Evolutionary conservation across 2,797 vertebrate species (phyloP), one percentile per base, ranked within the genome.

Genomic region (Staurois parvus): DNA sequence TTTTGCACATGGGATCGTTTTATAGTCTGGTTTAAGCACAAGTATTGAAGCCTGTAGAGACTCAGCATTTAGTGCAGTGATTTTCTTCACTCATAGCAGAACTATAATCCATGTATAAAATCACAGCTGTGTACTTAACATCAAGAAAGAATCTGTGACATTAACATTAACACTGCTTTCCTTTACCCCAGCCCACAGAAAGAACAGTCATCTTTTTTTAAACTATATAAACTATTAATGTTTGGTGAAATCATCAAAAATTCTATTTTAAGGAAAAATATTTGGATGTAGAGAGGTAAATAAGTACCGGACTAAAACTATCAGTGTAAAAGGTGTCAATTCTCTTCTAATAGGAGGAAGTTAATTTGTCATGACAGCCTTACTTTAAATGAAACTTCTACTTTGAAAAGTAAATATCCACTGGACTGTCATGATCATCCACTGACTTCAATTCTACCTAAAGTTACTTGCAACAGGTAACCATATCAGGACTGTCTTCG

Each of bases 1-100:
- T 81, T 81, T 26, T 72, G 59, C 17, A 28, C 69, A 81, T 40
- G 34, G 79, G 48, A 81, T 64, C 26, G 64, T 72, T 81, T 52
- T 9, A 34, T 48, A 56, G 21, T 26, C 68, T 59, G 24, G 45
- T 24, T 40, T 59, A 19, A 42, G 79, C 62, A 64, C 64, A 26
- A 78, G 24, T 42, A 28, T 42, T 73, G 72, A 73, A 73, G 72
- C 40, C n/a, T 42, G 72, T 26, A 66, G 48, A 30, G 68, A 15
- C 40, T 12, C 40, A 34, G 72, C 7, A 37, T 68, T 79, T 79
- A 30, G 29, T 30, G n/a, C 13, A 67, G 13, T 62, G 32, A 64
- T 17, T 34, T 69, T 21, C 72, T 73, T 80, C 5, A 7, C 29
- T 11, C 42, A 48, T 32, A 24, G 21, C 8, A 10, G 29, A 34